Percentiles rank a stretch among this genome's conserved stretches.
Evolutionary conservation across 2,888 invertebrate species (phyloP).

Genomic region (Spodoptera exigua): DNA sequence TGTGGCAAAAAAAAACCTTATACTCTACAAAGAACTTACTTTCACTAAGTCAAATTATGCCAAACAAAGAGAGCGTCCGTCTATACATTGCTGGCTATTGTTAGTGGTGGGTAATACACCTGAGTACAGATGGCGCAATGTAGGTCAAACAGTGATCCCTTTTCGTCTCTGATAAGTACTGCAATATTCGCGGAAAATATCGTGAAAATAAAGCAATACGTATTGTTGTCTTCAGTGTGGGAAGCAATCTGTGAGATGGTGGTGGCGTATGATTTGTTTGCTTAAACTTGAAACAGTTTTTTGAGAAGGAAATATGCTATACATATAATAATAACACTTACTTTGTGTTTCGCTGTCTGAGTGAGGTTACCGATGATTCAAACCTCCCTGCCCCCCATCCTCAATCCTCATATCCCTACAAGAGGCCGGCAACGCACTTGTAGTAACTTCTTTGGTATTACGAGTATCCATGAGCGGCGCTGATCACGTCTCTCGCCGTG

Average conservation of each 20-base stretch:
- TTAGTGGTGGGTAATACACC: slow-evolving; percentile 19
- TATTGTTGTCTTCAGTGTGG: slow-evolving; percentile 2
- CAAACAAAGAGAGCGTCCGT: slow-evolving; percentile 50
- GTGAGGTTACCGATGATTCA: no score
- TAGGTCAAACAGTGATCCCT: slow-evolving; percentile 30
- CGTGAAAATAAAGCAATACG: slow-evolving; percentile 12
- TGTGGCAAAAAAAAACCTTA: slow-evolving; percentile 36
- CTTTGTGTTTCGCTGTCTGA: no score
- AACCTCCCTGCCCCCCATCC: no score
- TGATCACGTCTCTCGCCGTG: no score
- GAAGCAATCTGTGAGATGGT: slow-evolving; percentile 11
- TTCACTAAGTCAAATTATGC: slow-evolving; percentile 54
- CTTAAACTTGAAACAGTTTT: no score
- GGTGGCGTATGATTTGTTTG: no score
- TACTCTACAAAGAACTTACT: slow-evolving; percentile 42
- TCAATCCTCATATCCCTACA: no score
- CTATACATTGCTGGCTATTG: slow-evolving; percentile 46
- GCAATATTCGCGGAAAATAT: slow-evolving; percentile 26
- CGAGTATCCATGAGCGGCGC: no score
- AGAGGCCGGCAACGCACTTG: no score
- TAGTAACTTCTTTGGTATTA: no score
- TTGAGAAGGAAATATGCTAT: no score
- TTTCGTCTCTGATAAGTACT: slow-evolving; percentile 17
- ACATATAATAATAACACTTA: no score
- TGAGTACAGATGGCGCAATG: slow-evolving; percentile 45